These are phyloP conservation scores for Rutpela maculata DNA, from an alignment of 2,888 invertebrate species.

Conservation along the genomic window DNA sequence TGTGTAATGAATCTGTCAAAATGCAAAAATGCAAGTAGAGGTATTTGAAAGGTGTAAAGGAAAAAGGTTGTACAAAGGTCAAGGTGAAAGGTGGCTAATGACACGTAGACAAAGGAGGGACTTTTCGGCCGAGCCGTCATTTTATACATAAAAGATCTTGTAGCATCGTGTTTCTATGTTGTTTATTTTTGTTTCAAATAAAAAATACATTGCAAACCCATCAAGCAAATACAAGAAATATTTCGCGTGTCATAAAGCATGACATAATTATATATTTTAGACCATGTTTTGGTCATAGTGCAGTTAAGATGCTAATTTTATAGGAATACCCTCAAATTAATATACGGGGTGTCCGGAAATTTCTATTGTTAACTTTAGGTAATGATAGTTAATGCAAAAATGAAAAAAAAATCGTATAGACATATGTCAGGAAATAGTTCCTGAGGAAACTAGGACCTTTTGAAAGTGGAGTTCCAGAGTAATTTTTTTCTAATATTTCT, in stretches of 20 bases:
- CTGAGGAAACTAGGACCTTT: no score
- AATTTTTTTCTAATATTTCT: no score
- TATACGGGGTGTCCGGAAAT: no score
- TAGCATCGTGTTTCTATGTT: conserved; percentile 49
- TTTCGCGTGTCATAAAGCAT: background rate
- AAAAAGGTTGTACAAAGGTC: conserved; percentile 72
- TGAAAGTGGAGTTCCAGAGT: no score
- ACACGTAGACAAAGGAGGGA: conserved; percentile 88
- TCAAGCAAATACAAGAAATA: conserved; percentile 46
- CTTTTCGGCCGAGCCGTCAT: conserved; percentile 74
- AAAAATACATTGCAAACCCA: conserved; percentile 30
- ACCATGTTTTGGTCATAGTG: no score
- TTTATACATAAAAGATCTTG: conserved; percentile 52
- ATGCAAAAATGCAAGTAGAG: conserved; percentile 72
- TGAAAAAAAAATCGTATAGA: no score
- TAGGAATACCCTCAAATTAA: no score
- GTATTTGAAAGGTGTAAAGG: conserved; percentile 63
- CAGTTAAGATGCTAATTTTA: no score
- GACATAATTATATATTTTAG: no score
- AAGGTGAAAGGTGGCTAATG: conserved; percentile 73
- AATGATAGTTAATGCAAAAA: no score
- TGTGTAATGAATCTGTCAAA: conserved; percentile 71
- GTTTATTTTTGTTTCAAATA: conserved; percentile 41
- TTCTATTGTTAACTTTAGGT: no score
- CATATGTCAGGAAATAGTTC: no score